phyloP scores from a whole-genome alignment of 2,888 invertebrate genomes.

The Xanthostigma xanthostigma region DNA sequence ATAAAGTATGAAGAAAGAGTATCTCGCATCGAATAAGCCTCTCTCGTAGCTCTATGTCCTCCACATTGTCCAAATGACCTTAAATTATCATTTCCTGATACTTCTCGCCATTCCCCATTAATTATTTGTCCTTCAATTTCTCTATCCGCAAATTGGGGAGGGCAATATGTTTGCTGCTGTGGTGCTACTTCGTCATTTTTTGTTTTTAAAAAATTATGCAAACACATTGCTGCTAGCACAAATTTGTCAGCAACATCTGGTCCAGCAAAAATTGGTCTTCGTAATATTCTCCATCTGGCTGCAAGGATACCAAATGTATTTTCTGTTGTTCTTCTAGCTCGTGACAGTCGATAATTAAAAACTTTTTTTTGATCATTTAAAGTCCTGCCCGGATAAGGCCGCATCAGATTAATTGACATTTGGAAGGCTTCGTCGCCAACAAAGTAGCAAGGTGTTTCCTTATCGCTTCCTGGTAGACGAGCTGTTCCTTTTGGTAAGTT shows the following conservation, averaged over 20 bases:
- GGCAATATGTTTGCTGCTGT: background rate
- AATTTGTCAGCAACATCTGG: slow-evolving; percentile 3
- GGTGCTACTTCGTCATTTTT: background rate
- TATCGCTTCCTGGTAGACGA: slow-evolving; percentile 7
- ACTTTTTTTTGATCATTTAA: slow-evolving; percentile 8
- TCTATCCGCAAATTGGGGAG: background rate
- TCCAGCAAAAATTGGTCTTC: slow-evolving; percentile 5
- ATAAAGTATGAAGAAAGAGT: slow-evolving; percentile 3
- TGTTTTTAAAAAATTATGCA: background rate
- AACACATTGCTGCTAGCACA: background rate
- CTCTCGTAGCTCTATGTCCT: no score
- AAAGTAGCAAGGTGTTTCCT: slow-evolving; percentile 7
- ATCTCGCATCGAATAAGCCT: no score
- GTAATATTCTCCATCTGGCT: slow-evolving; percentile 10
- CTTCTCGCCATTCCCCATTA: slow-evolving; percentile 2
- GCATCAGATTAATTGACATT: slow-evolving; percentile 9
- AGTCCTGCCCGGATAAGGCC: slow-evolving; percentile 11
- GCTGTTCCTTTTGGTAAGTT: slow-evolving; percentile 6
- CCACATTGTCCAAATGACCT: background rate
- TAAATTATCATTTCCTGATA: background rate
- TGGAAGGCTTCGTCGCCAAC: slow-evolving; percentile 13
- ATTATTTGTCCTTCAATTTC: slow-evolving; percentile 1
- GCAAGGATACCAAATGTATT: slow-evolving; percentile 14
- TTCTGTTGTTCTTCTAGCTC: slow-evolving; percentile 11
- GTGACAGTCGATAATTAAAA: slow-evolving; percentile 13